A percentile compares a stretch with the other conserved stretches of the same genome.
Conservation (phyloP, 2,113 vertebrate species). For the Caretta caretta region DNA sequence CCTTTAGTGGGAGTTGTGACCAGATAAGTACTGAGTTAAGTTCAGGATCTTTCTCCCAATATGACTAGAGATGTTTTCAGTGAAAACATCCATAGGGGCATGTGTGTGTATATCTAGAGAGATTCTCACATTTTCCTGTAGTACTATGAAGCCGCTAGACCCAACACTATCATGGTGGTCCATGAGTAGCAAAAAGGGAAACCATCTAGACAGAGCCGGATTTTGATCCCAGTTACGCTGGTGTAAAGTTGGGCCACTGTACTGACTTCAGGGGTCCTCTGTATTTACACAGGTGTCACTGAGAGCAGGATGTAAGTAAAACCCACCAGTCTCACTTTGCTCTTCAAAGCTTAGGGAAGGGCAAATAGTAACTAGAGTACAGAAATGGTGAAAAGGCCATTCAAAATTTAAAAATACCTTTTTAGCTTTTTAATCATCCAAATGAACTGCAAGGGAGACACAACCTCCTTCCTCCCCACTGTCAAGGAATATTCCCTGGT, state of each 20-base stretch:
- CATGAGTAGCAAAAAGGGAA: background rate
- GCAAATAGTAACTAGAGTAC: background rate
- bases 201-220: background rate
- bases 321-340: background rate
- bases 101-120: rapidly evolving
- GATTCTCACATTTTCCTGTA: background rate
- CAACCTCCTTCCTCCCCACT: background rate
- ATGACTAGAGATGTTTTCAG: background rate
- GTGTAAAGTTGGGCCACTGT: background rate
- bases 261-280: background rate
- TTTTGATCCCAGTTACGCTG: background rate
- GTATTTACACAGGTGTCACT: background rate
- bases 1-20: background rate
- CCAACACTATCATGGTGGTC: background rate
- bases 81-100: background rate
- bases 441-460: background rate
- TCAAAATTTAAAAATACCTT: background rate
- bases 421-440: background rate
- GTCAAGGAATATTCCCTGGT: background rate
- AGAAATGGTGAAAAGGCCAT: background rate
- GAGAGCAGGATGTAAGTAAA: background rate
- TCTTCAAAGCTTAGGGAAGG: background rate
- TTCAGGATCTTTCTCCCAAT: background rate
- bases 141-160: background rate
- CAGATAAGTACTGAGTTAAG: background rate